These are phyloP conservation scores for Dromococcyx pavoninus DNA, from an alignment of 2,797 vertebrate genomes.

Conservation along the genomic window DNA sequence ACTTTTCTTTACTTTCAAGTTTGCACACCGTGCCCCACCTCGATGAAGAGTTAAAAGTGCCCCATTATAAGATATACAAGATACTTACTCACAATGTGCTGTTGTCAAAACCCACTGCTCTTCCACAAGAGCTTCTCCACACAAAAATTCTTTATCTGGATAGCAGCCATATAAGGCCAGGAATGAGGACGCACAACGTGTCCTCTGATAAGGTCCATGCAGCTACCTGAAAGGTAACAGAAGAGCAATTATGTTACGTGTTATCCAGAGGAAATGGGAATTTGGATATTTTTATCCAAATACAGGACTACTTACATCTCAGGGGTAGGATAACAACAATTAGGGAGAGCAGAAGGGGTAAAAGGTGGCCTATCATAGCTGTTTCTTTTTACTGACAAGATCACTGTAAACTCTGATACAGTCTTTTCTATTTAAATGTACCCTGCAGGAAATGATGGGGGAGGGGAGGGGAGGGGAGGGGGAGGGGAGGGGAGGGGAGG, in stretches of 20 bases:
- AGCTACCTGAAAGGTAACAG: not conserved
- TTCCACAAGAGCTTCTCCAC: not conserved
- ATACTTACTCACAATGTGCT: not conserved
- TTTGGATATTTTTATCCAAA: not conserved
- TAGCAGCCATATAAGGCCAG: not conserved
- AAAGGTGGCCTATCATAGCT: not conserved
- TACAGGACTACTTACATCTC: not conserved
- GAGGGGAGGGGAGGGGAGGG: too few species aligned
- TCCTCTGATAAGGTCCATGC: rapidly evolving
- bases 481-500: not conserved
- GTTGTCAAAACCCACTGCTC: not conserved
- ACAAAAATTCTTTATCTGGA: rapidly evolving
- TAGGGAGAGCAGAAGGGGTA: not conserved
- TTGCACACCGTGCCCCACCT: not conserved
- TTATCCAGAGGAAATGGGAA: not conserved
- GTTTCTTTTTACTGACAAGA: not conserved
- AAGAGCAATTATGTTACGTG: not conserved
- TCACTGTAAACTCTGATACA: not conserved
- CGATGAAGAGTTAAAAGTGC: not conserved
- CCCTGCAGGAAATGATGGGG: not conserved
- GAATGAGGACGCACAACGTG: rapidly evolving
- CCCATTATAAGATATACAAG: not conserved
- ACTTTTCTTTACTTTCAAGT: not conserved
- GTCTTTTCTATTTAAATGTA: not conserved
- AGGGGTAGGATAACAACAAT: not conserved